Conservation (phyloP, 2,797 vertebrate genomes). For the Ceyx erithaca region DNA sequence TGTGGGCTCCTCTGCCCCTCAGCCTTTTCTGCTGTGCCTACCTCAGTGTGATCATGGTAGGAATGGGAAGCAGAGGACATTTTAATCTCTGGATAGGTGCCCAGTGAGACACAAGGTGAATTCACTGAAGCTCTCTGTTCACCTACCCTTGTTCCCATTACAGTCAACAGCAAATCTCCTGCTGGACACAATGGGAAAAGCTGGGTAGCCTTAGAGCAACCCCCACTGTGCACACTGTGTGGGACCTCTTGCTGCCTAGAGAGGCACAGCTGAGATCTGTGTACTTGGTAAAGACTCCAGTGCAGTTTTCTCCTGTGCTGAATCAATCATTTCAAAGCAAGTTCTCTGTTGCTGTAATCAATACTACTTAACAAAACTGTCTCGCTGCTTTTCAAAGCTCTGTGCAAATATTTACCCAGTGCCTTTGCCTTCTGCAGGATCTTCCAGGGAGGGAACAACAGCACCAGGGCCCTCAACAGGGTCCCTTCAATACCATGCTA, state of each 20-base stretch:
- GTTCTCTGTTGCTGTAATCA: background rate
- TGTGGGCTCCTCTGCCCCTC: background rate
- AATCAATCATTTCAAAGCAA: background rate
- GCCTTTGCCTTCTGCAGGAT: background rate
- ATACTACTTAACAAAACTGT: background rate
- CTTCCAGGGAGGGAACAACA: background rate
- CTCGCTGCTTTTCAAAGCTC: background rate
- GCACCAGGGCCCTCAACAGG: background rate
- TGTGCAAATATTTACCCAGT: background rate
- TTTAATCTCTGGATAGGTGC: background rate
- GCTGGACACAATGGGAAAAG: background rate
- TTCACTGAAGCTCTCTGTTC: background rate
- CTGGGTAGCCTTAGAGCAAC: background rate
- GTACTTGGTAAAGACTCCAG: background rate
- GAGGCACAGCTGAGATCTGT: background rate
- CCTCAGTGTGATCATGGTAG: background rate
- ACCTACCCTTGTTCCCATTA: background rate
- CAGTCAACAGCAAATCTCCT: background rate
- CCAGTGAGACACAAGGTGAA: background rate
- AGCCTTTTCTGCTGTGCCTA: background rate
- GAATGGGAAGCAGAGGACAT: background rate
- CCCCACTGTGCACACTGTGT: background rate
- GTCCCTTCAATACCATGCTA: background rate
- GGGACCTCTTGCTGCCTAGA: background rate
- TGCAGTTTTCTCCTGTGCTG: background rate